A percentile compares a stretch with the other conserved stretches of the same genome.
Evolutionary conservation across 2,797 vertebrate genomes (phyloP).

Genomic region (Intellagama lesueurii): DNA sequence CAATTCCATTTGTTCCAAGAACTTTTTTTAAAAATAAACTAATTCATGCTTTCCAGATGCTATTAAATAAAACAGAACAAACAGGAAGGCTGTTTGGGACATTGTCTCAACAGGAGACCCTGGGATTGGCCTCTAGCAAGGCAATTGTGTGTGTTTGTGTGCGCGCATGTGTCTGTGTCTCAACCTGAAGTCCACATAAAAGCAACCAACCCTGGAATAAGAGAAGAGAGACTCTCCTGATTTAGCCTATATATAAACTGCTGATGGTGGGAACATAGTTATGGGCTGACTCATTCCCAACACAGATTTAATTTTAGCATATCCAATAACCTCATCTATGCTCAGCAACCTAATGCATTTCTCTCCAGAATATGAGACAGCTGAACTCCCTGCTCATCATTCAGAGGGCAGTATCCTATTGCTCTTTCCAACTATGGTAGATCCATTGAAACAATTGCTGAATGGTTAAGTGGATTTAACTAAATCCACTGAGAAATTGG

Average conservation of each 20-base stretch:
- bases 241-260: neutral
- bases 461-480: too few relatives aligned
- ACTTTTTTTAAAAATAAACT: neutral
- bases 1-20: slow-evolving; percentile 1
- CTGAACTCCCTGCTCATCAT: neutral
- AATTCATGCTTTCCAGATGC: neutral
- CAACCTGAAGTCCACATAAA: neutral
- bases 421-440: too few relatives aligned
- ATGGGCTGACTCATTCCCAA: slow-evolving; percentile 1
- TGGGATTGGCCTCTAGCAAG: neutral
- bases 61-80: neutral
- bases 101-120: neutral
- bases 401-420: neutral
- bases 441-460: too few relatives aligned
- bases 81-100: too few relatives aligned
- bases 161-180: neutral
- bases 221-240: neutral
- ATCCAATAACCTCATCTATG: slow-evolving; percentile 27
- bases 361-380: neutral
- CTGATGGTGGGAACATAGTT: slow-evolving; percentile 28
- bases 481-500: too few relatives aligned
- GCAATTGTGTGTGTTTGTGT: too few relatives aligned
- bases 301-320: slow-evolving; percentile 38
- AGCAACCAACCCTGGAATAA: neutral
- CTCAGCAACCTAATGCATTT: neutral